Percentiles rank a stretch among this genome's conserved stretches.
Evolutionary conservation across 2,113 vertebrate species (phyloP).

Genomic region (Genyomyrus donnyi): DNA sequence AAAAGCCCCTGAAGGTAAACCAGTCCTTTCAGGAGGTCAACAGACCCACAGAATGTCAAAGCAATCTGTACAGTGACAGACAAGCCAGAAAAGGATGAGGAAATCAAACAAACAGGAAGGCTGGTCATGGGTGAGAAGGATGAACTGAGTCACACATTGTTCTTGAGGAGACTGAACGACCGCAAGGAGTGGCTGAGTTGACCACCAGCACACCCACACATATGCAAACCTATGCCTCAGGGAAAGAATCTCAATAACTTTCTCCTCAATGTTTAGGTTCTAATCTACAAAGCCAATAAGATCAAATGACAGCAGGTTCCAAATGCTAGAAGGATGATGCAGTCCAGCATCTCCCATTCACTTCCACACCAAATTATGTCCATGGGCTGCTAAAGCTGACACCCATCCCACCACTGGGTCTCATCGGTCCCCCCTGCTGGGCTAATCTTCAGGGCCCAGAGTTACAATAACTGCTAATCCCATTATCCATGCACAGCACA

Average conservation of each 20-base stretch:
- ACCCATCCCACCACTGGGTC: background rate
- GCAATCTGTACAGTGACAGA: background rate
- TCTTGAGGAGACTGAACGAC: background rate
- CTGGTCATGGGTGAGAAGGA: background rate
- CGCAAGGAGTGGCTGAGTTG: background rate
- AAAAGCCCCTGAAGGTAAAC: background rate
- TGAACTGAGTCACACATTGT: background rate
- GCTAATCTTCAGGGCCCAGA: constrained; percentile 34
- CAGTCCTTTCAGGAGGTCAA: background rate
- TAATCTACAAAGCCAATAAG: background rate
- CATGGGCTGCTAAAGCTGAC: background rate
- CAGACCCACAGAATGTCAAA: background rate
- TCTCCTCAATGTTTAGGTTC: background rate
- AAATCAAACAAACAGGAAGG: background rate
- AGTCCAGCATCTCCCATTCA: background rate
- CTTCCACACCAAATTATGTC: background rate
- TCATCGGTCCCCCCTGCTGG: background rate
- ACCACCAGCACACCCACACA: background rate
- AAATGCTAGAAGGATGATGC: background rate
- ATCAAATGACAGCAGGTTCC: background rate
- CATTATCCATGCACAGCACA: constrained; percentile 45
- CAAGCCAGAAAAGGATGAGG: background rate
- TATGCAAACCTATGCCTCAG: background rate
- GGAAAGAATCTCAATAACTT: background rate
- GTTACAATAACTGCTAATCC: constrained; percentile 52